Percentiles rank a stretch among this genome's conserved stretches.
phyloP scores from a whole-genome alignment of 2,113 vertebrate genomes.

The Aplodontia rufa region DNA sequence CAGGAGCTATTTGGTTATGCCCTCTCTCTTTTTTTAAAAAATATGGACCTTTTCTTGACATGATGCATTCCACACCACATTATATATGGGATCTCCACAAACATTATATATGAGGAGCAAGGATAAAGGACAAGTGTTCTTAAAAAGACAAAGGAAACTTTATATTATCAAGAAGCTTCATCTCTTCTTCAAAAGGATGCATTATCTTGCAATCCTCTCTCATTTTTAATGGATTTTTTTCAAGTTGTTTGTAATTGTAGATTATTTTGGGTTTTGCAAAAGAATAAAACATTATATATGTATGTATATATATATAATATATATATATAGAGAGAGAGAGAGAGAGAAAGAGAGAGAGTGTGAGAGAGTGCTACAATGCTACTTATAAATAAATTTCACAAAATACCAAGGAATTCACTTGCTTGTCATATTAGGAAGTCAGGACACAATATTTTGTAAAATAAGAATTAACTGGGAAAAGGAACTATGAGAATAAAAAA shows the following conservation, averaged over 20 bases:
- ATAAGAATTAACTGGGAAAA: not conserved
- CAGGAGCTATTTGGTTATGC: not conserved
- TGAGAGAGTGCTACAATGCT: too few species aligned
- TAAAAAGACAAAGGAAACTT: conserved; percentile 11
- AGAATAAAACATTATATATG: not conserved
- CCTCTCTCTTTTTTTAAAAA: not conserved
- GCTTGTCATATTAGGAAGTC: conserved; percentile 1
- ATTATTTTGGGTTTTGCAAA: conserved; percentile 37
- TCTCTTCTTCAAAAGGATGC: conserved; percentile 10
- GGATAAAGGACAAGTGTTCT: not conserved
- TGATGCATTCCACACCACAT: not conserved
- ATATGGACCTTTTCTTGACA: not conserved
- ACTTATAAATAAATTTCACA: conserved; percentile 20
- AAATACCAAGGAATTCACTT: conserved; percentile 7
- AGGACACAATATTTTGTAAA: not conserved
- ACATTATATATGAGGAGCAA: conserved; percentile 8
- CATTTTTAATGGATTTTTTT: conserved; percentile 50
- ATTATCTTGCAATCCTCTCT: not conserved
- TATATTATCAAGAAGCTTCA: not conserved
- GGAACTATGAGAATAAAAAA: not conserved
- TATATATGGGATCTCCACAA: not conserved
- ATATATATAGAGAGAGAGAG: too few species aligned
- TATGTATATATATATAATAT: too few species aligned
- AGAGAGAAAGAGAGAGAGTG: too few species aligned
- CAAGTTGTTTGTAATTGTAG: not conserved